Evolutionary conservation across 2,797 vertebrate genomes (phyloP).

Genomic region (Premnoplex brunnescens): DNA sequence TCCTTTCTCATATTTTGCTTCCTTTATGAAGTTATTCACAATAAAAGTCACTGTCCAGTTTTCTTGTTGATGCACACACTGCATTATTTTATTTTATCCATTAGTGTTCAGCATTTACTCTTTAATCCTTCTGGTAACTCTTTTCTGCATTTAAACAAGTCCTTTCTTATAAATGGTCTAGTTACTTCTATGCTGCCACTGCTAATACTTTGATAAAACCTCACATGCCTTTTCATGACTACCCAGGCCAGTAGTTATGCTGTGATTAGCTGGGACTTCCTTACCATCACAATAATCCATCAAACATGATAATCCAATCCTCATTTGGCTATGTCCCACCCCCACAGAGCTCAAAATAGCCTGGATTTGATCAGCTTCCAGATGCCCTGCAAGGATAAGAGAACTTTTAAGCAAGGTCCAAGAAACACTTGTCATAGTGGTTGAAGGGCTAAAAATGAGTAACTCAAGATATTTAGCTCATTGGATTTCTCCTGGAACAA

Average conservation of each 20-base stretch:
- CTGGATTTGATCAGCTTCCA: constrained; percentile 34
- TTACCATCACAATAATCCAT: background rate
- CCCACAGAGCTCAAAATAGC: constrained; percentile 20
- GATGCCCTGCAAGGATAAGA: constrained; percentile 30
- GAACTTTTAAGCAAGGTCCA: constrained; percentile 34
- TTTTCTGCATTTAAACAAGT: background rate
- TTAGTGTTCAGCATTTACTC: background rate
- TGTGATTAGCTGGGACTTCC: background rate
- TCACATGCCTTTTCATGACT: background rate
- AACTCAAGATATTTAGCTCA: constrained; percentile 25
- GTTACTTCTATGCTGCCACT: background rate
- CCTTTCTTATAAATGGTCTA: background rate
- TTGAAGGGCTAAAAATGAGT: constrained; percentile 51
- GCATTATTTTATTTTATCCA: background rate
- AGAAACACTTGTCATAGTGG: constrained; percentile 29
- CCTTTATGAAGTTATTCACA: background rate
- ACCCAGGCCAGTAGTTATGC: background rate
- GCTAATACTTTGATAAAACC: background rate
- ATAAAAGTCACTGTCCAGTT: background rate
- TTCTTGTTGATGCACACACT: background rate
- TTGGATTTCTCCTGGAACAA: constrained; percentile 39
- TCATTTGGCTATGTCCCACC: constrained; percentile 21
- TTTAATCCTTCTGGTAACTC: background rate
- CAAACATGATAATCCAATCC: constrained; percentile 18
- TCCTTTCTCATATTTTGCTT: background rate